Percentiles rank a stretch among this genome's conserved stretches.
Evolutionary conservation across 1,140 invertebrate genomes (phyloP).

Genomic region (Glomeris maerens): DNA sequence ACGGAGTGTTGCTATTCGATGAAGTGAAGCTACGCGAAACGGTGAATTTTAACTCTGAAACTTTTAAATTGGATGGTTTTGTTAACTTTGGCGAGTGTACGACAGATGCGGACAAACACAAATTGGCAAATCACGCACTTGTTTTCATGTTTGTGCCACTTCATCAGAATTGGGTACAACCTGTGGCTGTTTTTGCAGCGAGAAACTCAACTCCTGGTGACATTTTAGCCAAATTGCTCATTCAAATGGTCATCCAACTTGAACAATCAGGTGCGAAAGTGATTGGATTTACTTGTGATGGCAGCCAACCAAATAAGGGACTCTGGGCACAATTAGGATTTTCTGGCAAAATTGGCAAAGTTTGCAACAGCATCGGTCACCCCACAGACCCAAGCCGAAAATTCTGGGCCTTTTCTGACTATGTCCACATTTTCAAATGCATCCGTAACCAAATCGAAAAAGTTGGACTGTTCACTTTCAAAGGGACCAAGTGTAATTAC

Average conservation of each 20-base stretch:
- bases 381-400: background rate
- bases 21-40: conserved; percentile 2
- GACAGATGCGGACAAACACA: background rate
- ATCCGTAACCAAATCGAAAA: conserved; percentile 6
- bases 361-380: background rate
- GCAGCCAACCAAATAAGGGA: background rate
- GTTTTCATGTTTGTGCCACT: conserved; percentile 4
- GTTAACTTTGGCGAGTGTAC: background rate
- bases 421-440: conserved; percentile 8
- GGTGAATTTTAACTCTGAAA: background rate
- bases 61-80: background rate
- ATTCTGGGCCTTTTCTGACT: background rate
- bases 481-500: background rate
- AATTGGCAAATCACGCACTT: too few species aligned
- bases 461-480: background rate
- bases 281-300: background rate
- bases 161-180: background rate
- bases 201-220: background rate
- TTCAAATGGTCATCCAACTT: background rate
- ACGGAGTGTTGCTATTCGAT: background rate
- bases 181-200: background rate
- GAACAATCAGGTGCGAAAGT: background rate
- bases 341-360: background rate
- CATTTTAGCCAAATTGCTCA: background rate
- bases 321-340: background rate